These are phyloP conservation scores for Clistopyga incitator DNA, from an alignment of 2,888 invertebrate genomes.

Conservation along the genomic window DNA sequence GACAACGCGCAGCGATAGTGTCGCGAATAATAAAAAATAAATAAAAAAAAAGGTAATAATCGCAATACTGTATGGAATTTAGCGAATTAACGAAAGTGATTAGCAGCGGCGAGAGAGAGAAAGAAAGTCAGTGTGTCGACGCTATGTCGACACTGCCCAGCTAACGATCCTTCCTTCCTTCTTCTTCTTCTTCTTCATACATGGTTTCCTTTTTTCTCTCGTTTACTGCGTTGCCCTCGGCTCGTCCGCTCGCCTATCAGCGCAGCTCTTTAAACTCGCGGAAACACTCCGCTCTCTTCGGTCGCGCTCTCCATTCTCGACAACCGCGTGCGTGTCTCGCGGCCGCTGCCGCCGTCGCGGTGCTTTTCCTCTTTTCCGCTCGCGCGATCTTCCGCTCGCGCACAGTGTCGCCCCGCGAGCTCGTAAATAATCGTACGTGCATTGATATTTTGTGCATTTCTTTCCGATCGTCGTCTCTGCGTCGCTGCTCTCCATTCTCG, in stretches of 20 bases:
- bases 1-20: not conserved
- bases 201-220: conserved; percentile 38
- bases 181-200: not conserved
- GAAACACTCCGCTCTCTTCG: conserved; percentile 9
- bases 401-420: not conserved
- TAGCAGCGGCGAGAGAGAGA: conserved; percentile 19
- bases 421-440: not conserved
- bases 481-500: too few species aligned
- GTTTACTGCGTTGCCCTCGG: conserved; percentile 29
- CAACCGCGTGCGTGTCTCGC: conserved; percentile 52
- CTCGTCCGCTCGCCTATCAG: conserved; percentile 33
- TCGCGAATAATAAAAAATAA: conserved; percentile 1
- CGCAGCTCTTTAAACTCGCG: conserved; percentile 62
- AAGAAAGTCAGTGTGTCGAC: conserved; percentile 42
- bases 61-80: not conserved
- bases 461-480: too few species aligned
- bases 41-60: not conserved
- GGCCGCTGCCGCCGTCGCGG: not conserved
- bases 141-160: conserved; percentile 46
- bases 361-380: conserved; percentile 26
- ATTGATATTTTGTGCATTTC: not conserved
- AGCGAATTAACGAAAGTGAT: not conserved
- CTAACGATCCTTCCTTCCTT: conserved; percentile 55
- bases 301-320: conserved; percentile 27
- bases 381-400: conserved; percentile 15